Conservation (phyloP, 2,888 invertebrate species). For the Sthenelais limicola region DNA sequence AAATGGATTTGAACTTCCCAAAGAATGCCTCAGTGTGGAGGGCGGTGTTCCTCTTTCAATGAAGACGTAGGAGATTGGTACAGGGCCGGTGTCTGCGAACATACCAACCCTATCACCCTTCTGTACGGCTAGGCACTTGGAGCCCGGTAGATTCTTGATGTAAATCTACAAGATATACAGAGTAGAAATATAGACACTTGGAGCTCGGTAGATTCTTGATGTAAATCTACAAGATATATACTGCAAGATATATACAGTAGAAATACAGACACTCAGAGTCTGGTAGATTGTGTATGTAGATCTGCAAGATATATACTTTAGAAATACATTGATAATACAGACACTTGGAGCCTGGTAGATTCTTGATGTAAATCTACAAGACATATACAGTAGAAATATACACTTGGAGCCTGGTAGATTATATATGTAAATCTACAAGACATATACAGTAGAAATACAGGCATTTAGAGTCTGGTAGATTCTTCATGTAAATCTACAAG, state of each 20-base stretch:
- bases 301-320: too few species aligned
- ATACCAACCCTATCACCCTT: constrained; percentile 16
- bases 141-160: background rate
- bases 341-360: background rate
- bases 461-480: too few species aligned
- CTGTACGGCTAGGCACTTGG: constrained; percentile 7
- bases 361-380: constrained; percentile 2
- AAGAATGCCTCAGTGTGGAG: background rate
- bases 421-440: constrained; percentile 2
- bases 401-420: background rate
- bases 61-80: constrained; percentile 18
- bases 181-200: too few species aligned
- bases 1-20: background rate
- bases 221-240: too few species aligned
- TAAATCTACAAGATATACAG: background rate
- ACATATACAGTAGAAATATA: background rate
- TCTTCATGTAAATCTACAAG: too few species aligned
- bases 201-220: too few species aligned
- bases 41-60: too few species aligned
- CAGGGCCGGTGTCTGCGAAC: constrained; percentile 12
- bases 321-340: too few species aligned
- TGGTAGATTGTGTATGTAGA: too few species aligned
- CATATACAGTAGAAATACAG: too few species aligned
- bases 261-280: too few species aligned
- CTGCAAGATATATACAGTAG: too few species aligned